Evolutionary conservation across 2,113 vertebrate genomes (phyloP).

Genomic region (Budorcas taxicolor): DNA sequence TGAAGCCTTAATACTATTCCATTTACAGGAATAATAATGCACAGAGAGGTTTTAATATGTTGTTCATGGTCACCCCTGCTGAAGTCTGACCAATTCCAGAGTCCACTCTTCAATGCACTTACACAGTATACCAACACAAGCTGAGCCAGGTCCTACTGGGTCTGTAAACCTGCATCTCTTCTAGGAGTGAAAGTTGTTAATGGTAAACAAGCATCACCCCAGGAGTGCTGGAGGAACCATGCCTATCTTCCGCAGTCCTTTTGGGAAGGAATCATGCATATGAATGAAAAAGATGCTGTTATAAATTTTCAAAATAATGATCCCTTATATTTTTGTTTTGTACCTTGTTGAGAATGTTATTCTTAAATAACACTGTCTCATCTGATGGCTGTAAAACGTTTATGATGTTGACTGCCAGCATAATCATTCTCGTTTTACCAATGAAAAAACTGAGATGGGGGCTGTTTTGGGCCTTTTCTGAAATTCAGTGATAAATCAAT

Average conservation of each 20-base stretch:
- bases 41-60: not conserved
- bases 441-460: not conserved
- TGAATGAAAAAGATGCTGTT: not conserved
- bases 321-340: constrained; percentile 22
- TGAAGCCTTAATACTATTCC: not conserved
- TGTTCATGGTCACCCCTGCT: not conserved
- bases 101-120: not conserved
- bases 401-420: not conserved
- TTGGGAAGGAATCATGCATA: not conserved
- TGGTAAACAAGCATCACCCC: not conserved
- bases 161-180: not conserved
- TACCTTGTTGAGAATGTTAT: not conserved
- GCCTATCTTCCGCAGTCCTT: not conserved
- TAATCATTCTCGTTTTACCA: not conserved
- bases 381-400: not conserved
- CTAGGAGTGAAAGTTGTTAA: not conserved
- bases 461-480: not conserved
- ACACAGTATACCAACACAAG: rapidly evolving
- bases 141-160: not conserved
- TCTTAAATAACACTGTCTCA: constrained; percentile 27
- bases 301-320: constrained; percentile 41
- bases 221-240: not conserved
- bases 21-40: not conserved
- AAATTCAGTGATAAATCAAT: not conserved
- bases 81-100: not conserved